Percentiles rank a stretch among this genome's conserved stretches.
These are phyloP conservation scores for Crocallis elinguaria DNA, from an alignment of 2,888 invertebrate genomes.

Conservation along the genomic window DNA sequence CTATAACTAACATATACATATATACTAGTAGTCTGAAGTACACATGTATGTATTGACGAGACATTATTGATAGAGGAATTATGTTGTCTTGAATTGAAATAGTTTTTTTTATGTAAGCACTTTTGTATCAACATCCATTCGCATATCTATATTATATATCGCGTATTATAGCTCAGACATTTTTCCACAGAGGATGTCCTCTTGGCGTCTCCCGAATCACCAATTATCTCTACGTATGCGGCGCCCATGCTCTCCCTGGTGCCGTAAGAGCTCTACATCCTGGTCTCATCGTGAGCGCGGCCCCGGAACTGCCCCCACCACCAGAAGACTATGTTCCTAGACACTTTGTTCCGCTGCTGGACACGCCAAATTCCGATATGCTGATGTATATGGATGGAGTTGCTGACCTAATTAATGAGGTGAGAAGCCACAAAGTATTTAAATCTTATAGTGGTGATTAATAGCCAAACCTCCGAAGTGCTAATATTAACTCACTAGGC, in stretches of 20 bases:
- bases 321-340: slow-evolving; percentile 86
- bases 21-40: too few species aligned
- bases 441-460: not conserved
- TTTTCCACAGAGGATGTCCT: slow-evolving; percentile 70
- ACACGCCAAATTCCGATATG: slow-evolving; percentile 90
- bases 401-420: slow-evolving; percentile 91
- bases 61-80: not conserved
- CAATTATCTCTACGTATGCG: slow-evolving; percentile 90
- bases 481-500: not conserved
- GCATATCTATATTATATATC: too few species aligned
- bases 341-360: slow-evolving; percentile 89
- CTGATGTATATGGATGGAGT: slow-evolving; percentile 90
- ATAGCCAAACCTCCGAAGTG: not conserved
- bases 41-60: too few species aligned
- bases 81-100: not conserved
- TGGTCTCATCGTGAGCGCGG: slow-evolving; percentile 92
- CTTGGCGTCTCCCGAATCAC: slow-evolving; percentile 89
- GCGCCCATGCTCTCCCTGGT: slow-evolving; percentile 90
- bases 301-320: slow-evolving; percentile 91
- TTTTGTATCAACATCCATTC: too few species aligned
- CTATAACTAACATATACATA: too few species aligned
- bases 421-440: slow-evolving; percentile 49
- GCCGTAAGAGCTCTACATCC: slow-evolving; percentile 88
- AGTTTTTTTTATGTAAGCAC: not conserved
- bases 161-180: too few species aligned